Evolutionary conservation across 2,797 vertebrate species (phyloP).

Genomic region (Notolabrus celidotus): DNA sequence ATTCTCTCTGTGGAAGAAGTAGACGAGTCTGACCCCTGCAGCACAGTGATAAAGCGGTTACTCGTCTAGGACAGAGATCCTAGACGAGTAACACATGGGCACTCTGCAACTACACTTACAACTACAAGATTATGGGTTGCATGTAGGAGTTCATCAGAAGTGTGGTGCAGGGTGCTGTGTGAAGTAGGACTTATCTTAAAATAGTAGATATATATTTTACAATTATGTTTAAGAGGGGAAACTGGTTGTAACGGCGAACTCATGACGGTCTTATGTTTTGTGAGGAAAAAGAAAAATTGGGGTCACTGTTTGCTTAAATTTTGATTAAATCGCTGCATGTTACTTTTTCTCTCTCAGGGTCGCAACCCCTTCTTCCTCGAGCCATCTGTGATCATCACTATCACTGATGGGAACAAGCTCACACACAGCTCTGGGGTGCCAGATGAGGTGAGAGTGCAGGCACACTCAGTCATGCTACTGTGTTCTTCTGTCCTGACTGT

Average conservation of each 20-base stretch:
- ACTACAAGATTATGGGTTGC: constrained; percentile 30
- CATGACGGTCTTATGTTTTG: constrained; percentile 1
- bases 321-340: constrained; percentile 50
- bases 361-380: constrained; percentile 99
- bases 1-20: constrained; percentile 45
- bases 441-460: constrained; percentile 91
- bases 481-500: not conserved
- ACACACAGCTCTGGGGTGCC: constrained; percentile 94
- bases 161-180: not conserved
- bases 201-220: too few relatives aligned
- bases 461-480: not conserved
- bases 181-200: too few relatives aligned
- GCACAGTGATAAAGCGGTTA: constrained; percentile 33
- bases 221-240: too few relatives aligned
- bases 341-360: constrained; percentile 85
- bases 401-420: constrained; percentile 99
- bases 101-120: constrained; percentile 17
- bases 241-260: constrained; percentile 1
- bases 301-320: constrained; percentile 20
- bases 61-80: constrained; percentile 45
- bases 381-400: constrained; percentile 98
- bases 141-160: not conserved
- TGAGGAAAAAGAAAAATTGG: not conserved
- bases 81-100: constrained; percentile 37
- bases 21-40: constrained; percentile 57